Evolutionary conservation across 2,113 vertebrate species (phyloP).

Genomic region (Abramis brama): DNA sequence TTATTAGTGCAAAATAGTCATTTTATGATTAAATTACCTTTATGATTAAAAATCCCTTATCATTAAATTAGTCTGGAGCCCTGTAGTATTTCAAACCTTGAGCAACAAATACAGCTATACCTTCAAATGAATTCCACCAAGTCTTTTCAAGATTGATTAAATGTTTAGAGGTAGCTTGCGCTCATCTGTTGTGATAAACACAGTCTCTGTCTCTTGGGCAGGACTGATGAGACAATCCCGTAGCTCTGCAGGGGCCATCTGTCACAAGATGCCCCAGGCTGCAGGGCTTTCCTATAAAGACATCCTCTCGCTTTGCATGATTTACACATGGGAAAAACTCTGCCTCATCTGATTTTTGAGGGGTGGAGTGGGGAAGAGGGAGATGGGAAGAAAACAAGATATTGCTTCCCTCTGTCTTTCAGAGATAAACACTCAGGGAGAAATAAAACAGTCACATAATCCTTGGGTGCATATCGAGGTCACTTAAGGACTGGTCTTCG

Average conservation of each 20-base stretch:
- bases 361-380: background rate
- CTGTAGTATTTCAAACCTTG: background rate
- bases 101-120: background rate
- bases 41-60: no score
- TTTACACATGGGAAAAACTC: conserved; percentile 49
- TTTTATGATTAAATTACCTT: no score
- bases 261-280: conserved; percentile 48
- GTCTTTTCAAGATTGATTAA: conserved; percentile 35
- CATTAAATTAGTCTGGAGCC: no score
- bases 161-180: conserved; percentile 46
- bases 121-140: background rate
- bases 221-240: conserved; percentile 52
- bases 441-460: background rate
- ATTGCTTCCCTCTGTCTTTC: background rate
- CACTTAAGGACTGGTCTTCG: background rate
- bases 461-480: background rate
- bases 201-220: conserved; percentile 50
- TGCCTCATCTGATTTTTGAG: conserved; percentile 28
- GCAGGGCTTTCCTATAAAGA: conserved; percentile 46
- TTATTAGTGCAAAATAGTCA: no score
- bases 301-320: conserved; percentile 31
- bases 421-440: background rate
- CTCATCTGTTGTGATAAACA: conserved; percentile 54
- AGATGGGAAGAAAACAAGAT: background rate
- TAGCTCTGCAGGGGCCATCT: conserved; percentile 56